Conservation (phyloP, 1,140 invertebrate species). For the Littorina saxatilis region DNA sequence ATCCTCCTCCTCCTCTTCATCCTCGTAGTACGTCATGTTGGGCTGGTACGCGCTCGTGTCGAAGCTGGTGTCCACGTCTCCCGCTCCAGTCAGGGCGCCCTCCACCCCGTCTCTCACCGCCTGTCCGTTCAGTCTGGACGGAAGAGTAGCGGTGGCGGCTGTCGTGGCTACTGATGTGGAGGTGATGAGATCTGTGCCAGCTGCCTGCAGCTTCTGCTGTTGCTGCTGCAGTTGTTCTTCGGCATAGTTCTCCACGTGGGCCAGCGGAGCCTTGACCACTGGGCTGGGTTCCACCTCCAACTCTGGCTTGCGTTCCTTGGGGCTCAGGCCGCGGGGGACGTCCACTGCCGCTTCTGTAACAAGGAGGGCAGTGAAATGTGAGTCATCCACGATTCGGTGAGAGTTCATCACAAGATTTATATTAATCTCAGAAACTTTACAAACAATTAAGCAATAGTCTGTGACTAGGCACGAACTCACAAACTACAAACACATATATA, state of each 20-base stretch:
- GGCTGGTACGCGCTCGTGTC: slow-evolving; percentile 61
- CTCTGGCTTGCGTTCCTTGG: slow-evolving; percentile 1
- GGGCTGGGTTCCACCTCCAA: slow-evolving; percentile 38
- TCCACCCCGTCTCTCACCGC: slow-evolving; percentile 44
- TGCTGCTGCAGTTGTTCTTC: slow-evolving; percentile 22
- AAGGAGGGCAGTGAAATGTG: no score
- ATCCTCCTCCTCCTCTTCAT: slow-evolving; percentile 53
- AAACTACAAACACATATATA: no score
- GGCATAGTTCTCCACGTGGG: slow-evolving; percentile 35
- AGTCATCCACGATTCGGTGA: no score
- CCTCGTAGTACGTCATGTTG: slow-evolving; percentile 56
- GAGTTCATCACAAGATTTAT: no score
- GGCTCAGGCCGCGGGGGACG: slow-evolving; percentile 36
- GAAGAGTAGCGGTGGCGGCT: slow-evolving; percentile 13
- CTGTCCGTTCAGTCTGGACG: slow-evolving; percentile 48
- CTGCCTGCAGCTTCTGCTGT: background rate
- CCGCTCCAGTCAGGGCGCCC: slow-evolving; percentile 23
- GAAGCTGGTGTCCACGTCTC: slow-evolving; percentile 44
- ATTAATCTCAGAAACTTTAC: no score
- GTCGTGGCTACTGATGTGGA: slow-evolving; percentile 4
- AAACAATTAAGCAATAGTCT: no score
- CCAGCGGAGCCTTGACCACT: slow-evolving; percentile 41
- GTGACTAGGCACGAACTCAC: no score
- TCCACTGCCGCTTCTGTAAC: slow-evolving; percentile 63
- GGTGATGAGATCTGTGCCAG: background rate